Evolutionary conservation across 2,797 vertebrate species (phyloP).

Genomic region (Sardinella longiceps): DNA sequence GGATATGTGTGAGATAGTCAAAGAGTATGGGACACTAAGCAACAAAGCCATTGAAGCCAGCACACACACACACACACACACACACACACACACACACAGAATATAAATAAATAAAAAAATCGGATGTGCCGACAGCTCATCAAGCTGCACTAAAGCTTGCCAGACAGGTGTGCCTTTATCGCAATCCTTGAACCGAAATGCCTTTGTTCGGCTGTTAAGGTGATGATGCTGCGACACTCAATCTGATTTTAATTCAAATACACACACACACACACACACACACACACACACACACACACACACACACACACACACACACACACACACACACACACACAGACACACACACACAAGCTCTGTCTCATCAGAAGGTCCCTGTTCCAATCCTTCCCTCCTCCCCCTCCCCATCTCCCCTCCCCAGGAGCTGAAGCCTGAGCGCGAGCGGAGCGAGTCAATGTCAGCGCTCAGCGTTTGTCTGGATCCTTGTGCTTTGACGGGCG

Average conservation of each 20-base stretch:
- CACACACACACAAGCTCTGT: slow-evolving; percentile 30
- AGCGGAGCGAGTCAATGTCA: slow-evolving; percentile 51
- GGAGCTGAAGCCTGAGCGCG: background rate
- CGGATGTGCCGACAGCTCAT: slow-evolving; percentile 28
- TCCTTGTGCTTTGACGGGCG: slow-evolving; percentile 7
- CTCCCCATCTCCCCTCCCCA: background rate
- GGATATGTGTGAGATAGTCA: background rate
- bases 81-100: background rate
- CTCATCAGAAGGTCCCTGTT: slow-evolving; percentile 1
- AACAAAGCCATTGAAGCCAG: background rate
- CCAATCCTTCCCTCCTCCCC: background rate
- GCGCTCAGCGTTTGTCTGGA: slow-evolving; percentile 39
- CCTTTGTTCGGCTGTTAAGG: slow-evolving; percentile 44
- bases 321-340: background rate
- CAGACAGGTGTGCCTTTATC: slow-evolving; percentile 55
- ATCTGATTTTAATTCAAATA: slow-evolving; percentile 46
- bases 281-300: background rate
- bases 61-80: slow-evolving; percentile 16
- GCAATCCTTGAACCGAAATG: slow-evolving; percentile 47
- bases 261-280: slow-evolving; percentile 23
- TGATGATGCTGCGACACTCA: slow-evolving; percentile 36
- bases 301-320: slow-evolving; percentile 31
- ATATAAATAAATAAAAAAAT: background rate
- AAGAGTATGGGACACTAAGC: background rate
- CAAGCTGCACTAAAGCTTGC: slow-evolving; percentile 26